phyloP scores from a whole-genome alignment of 1,140 invertebrate genomes.

The Fopius arisanus region DNA sequence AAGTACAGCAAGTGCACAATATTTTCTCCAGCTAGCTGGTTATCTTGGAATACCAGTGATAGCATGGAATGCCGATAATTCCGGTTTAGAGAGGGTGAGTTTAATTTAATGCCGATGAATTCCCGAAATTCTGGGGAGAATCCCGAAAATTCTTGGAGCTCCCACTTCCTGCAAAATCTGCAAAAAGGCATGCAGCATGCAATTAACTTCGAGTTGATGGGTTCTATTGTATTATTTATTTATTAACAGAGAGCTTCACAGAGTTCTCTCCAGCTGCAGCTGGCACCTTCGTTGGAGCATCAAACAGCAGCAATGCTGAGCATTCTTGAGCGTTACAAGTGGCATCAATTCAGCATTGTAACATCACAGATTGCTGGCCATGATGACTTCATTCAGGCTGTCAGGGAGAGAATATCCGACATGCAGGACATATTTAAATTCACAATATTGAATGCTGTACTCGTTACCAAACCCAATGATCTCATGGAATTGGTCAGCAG shows the following conservation, averaged over 20 bases:
- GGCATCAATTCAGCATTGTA: constrained; percentile 94
- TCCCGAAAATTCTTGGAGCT: neutral
- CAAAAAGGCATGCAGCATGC: too few species aligned
- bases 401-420: constrained; percentile 83
- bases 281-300: constrained; percentile 93
- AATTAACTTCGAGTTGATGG: too few species aligned
- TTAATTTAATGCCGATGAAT: neutral
- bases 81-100: constrained; percentile 77
- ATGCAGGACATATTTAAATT: constrained; percentile 90
- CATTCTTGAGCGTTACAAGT: constrained; percentile 92
- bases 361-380: constrained; percentile 93
- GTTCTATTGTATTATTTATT: too few species aligned
- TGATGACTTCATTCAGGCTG: constrained; percentile 92
- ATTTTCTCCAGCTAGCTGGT: constrained; percentile 89
- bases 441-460: constrained; percentile 84
- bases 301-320: constrained; percentile 93
- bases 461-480: constrained; percentile 75
- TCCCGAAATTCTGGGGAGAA: neutral
- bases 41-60: constrained; percentile 89
- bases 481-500: constrained; percentile 83
- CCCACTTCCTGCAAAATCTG: neutral
- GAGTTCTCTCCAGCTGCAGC: constrained; percentile 84
- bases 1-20: constrained; percentile 91
- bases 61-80: constrained; percentile 95
- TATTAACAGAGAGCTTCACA: constrained; percentile 74